Evolutionary conservation across 2,888 invertebrate genomes (phyloP), one percentile per base, ranked within the genome.

Genomic region (Operophtera brumata): DNA sequence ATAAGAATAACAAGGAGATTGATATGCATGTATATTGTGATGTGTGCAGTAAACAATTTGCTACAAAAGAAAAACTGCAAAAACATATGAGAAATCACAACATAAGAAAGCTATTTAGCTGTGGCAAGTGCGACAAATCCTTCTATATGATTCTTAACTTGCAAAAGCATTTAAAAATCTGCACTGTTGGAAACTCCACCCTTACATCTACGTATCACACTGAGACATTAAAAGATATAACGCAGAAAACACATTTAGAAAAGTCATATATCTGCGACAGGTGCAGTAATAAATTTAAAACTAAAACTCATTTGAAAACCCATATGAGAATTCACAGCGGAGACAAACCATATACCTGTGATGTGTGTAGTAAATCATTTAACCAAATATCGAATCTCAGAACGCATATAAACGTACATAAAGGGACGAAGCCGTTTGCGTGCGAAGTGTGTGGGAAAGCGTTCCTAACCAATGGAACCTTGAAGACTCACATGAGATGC

Each of bases 391-490:
- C 41, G 6, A 26, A 52, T 6, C 10, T 52, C 1, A 41, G 36
- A 42, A 47, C 41, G 1, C 52, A 52, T 42, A 30, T 47, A 11
- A 41, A 42, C 36, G 41, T 52, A 8, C 52, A 52, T 8, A 28
- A 26, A 5, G 46, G 52, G 0, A 30, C 36, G 2, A 52, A 52
- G 7, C 36, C 35, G 6, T 52, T 42, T 14, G 52, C 46, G 1
- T 52, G 52, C 10, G 52, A 52, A 20, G 28, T 52, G 0, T 52
- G 52, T 5, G 52, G 46, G 0, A 52, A 52, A n/a, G 35, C 52
- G 0, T 52, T 52, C 36, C 14, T 36, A 0, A 36, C 42, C 0
- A 52, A 47, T 10, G 35, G 52, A 5, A 46, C 45, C 0, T 32
- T 52, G 5, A 52, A 52, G 4, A 4, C 36, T 2, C 52, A 52